These are phyloP conservation scores for Kryptopterus vitreolus DNA, from an alignment of 2,797 vertebrate genomes.

Conservation along the genomic window DNA sequence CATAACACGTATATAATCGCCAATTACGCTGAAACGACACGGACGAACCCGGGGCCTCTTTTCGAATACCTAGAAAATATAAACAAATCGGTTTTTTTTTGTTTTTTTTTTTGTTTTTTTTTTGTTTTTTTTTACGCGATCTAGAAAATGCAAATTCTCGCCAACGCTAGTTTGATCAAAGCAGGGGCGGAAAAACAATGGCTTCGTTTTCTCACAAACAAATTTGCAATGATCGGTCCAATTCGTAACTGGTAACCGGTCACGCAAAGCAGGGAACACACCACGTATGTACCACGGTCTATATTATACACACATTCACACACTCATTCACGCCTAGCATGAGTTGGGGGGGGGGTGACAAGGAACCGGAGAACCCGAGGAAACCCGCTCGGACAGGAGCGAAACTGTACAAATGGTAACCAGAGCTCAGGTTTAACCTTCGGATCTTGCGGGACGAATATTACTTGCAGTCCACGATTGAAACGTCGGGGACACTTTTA, in stretches of 20 bases:
- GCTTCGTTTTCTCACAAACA: too few species aligned
- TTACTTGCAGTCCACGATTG: neutral
- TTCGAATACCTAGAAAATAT: too few species aligned
- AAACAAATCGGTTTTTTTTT: too few species aligned
- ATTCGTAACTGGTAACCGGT: neutral
- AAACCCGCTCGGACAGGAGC: neutral
- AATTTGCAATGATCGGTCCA: neutral
- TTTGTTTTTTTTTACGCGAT: too few species aligned
- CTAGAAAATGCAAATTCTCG: neutral
- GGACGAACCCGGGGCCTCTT: too few species aligned
- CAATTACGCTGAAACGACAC: too few species aligned
- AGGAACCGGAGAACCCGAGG: conserved; percentile 20
- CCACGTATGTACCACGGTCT: neutral
- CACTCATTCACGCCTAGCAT: neutral
- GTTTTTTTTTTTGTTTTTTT: too few species aligned
- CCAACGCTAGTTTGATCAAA: neutral
- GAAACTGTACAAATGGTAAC: conserved; percentile 19
- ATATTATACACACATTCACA: neutral
- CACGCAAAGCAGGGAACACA: neutral
- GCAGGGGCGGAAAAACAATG: neutral
- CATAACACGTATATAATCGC: neutral
- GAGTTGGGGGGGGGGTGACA: neutral
- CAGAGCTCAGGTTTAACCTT: neutral
- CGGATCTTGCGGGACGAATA: neutral
- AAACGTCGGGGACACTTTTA: neutral